A percentile compares a stretch with the other conserved stretches of the same genome.
phyloP scores from a whole-genome alignment of 2,797 vertebrate species.

The Phalloptychus januarius region DNA sequence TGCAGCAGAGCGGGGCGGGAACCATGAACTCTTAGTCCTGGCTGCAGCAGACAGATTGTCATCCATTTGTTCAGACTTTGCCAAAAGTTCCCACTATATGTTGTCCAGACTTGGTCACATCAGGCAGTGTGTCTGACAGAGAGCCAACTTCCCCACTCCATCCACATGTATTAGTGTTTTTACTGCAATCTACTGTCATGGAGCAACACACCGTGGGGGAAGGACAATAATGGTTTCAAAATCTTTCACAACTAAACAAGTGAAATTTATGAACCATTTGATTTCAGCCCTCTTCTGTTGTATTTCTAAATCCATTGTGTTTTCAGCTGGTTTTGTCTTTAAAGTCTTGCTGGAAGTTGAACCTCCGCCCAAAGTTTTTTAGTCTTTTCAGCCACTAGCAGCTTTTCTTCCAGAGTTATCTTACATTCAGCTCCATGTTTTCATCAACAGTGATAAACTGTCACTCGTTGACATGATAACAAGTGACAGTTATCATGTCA shows the following conservation, averaged over 20 bases:
- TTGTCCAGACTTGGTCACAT: conserved; percentile 24
- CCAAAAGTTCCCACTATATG: conserved; percentile 27
- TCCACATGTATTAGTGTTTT: neutral
- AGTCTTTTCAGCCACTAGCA: neutral
- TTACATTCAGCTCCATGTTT: neutral
- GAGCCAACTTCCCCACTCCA: neutral
- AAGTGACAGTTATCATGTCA: neutral
- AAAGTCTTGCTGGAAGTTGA: neutral
- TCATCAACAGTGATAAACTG: neutral
- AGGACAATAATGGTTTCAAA: neutral
- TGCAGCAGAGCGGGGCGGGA: too few relatives aligned
- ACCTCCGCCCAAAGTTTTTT: neutral
- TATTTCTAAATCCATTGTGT: neutral
- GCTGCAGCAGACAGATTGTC: conserved; percentile 49
- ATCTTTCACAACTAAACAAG: neutral
- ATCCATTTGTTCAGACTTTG: conserved; percentile 20
- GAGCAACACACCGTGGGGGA: neutral
- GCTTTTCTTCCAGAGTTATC: neutral
- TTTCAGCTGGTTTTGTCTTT: neutral
- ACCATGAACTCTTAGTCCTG: too few relatives aligned
- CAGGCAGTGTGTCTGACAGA: conserved; percentile 6
- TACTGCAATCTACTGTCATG: neutral
- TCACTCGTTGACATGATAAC: too few relatives aligned
- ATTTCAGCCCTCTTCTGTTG: neutral
- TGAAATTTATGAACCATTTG: neutral